Evolutionary conservation across 2,113 vertebrate genomes (phyloP).

Genomic region (Atrichornis clamosus): DNA sequence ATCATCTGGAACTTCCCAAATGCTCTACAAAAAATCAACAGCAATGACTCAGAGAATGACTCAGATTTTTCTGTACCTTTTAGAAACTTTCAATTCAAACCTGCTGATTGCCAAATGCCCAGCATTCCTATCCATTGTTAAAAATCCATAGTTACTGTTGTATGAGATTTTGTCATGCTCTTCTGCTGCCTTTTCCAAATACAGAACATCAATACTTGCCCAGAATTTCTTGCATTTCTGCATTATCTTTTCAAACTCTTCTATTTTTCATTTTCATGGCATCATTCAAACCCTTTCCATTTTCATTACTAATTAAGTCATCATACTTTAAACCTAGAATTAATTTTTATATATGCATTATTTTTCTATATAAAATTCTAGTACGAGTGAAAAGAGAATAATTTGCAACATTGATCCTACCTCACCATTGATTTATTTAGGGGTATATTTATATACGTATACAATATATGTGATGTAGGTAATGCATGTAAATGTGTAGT

Average conservation of each 20-base stretch:
- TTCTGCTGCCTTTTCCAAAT: not conserved
- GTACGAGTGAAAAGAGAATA: not conserved
- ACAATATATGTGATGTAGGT: not conserved
- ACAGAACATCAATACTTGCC: not conserved
- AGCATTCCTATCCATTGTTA: not conserved
- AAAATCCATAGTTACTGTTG: not conserved
- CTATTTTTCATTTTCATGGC: not conserved
- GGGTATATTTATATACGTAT: not conserved
- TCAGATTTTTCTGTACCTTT: not conserved
- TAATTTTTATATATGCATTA: not conserved
- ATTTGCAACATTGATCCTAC: not conserved
- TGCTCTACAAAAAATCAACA: not conserved
- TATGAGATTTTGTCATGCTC: not conserved
- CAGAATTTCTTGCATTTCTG: not conserved
- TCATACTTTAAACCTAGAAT: not conserved
- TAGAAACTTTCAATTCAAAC: not conserved
- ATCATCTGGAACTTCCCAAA: not conserved
- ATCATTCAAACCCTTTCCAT: not conserved
- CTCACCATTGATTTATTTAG: not conserved
- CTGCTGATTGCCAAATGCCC: not conserved
- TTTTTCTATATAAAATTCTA: not conserved
- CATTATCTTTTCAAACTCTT: not conserved
- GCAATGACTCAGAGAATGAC: not conserved
- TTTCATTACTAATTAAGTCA: not conserved
- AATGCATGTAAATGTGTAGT: not conserved